phyloP scores from a whole-genome alignment of 2,113 vertebrate species.

The Sceloporus undulatus region DNA sequence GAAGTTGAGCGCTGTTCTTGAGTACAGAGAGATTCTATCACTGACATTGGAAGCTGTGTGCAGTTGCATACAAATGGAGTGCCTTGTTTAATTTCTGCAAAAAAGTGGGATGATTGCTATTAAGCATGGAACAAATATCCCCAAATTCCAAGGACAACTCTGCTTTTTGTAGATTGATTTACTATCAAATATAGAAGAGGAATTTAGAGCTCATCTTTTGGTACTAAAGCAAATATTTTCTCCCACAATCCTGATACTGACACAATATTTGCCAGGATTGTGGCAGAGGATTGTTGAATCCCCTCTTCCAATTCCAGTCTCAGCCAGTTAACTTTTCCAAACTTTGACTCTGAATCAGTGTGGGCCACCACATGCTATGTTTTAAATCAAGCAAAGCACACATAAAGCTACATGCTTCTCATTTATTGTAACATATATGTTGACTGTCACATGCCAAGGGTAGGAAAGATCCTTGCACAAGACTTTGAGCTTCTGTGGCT shows the following conservation, averaged over 20 bases:
- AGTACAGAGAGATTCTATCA: conserved; percentile 28
- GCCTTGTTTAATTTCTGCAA: not conserved
- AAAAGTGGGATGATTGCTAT: not conserved
- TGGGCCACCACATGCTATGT: too few relatives aligned
- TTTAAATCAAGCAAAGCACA: too few relatives aligned
- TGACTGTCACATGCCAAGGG: too few relatives aligned
- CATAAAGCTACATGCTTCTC: too few relatives aligned
- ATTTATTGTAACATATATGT: too few relatives aligned
- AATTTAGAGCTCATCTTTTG: not conserved
- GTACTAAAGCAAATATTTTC: not conserved
- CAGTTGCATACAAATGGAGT: conserved; percentile 9
- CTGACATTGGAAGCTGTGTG: not conserved
- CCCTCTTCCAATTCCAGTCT: too few relatives aligned
- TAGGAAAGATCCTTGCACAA: too few relatives aligned
- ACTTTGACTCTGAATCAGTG: too few relatives aligned
- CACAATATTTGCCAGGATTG: not conserved
- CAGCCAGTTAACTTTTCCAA: not conserved
- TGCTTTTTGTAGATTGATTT: not conserved
- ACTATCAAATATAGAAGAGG: not conserved
- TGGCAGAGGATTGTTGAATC: too few relatives aligned
- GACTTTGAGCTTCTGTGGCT: too few relatives aligned
- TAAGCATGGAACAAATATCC: not conserved
- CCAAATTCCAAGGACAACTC: not conserved
- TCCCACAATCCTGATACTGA: too few relatives aligned
- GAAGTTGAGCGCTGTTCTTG: conserved; percentile 23